Conservation (phyloP, 2,113 vertebrate genomes). For the Empidonax traillii region DNA sequence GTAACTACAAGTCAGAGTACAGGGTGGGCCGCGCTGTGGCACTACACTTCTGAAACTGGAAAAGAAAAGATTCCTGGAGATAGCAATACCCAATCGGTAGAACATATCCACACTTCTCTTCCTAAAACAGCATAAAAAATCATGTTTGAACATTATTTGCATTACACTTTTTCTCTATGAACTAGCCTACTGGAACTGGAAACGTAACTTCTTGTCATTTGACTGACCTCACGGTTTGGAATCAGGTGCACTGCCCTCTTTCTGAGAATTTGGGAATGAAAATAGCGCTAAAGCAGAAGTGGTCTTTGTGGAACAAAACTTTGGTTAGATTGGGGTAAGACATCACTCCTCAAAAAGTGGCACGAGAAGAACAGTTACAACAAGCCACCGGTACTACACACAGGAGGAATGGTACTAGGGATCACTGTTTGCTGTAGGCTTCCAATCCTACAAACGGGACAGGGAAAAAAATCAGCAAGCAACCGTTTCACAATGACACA, state of each 20-base stretch:
- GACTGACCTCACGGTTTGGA: conserved; percentile 71
- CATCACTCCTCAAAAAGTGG: conserved; percentile 68
- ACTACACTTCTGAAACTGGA: conserved; percentile 80
- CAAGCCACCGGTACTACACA: conserved; percentile 70
- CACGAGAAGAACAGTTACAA: conserved; percentile 61
- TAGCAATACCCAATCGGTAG: conserved; percentile 71
- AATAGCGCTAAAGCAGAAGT: conserved; percentile 64
- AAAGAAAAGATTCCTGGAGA: conserved; percentile 76
- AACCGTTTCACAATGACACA: conserved; percentile 71
- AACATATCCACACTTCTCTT: conserved; percentile 76
- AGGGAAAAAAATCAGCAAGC: conserved; percentile 72
- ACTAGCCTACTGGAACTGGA: conserved; percentile 73
- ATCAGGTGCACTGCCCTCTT: conserved; percentile 68
- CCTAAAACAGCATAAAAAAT: conserved; percentile 73
- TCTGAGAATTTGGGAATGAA: conserved; percentile 72
- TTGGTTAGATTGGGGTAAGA: conserved; percentile 72
- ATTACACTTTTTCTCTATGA: conserved; percentile 59
- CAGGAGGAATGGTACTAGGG: conserved; percentile 57
- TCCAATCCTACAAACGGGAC: conserved; percentile 75
- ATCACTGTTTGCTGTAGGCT: conserved; percentile 68
- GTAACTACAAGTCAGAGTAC: conserved; percentile 43
- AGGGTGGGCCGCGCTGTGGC: conserved; percentile 44
- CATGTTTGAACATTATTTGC: conserved; percentile 68
- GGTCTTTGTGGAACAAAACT: conserved; percentile 70
- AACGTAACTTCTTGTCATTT: conserved; percentile 66